phyloP scores from a whole-genome alignment of 1,140 invertebrate species.

The Rhizoglyphus robini region DNA sequence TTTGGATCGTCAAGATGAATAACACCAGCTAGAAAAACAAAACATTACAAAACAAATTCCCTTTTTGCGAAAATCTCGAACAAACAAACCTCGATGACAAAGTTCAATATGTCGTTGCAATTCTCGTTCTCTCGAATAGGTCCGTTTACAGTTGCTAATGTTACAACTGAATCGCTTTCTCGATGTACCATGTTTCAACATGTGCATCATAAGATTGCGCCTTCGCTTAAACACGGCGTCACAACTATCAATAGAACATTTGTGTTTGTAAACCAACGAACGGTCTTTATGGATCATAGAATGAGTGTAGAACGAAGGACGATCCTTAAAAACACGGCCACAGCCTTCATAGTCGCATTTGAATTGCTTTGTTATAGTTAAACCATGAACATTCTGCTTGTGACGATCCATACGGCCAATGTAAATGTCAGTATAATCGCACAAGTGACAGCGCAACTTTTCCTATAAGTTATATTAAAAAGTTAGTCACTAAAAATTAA shows the following conservation, averaged over 20 bases:
- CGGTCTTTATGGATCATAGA: constrained; percentile 12
- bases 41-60: neutral
- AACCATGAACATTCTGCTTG: neutral
- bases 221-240: constrained; percentile 1
- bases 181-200: neutral
- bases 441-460: neutral
- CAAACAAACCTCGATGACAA: neutral
- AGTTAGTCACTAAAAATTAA: neutral
- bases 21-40: neutral
- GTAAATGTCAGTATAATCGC: constrained; percentile 12
- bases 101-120: constrained; percentile 3
- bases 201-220: neutral
- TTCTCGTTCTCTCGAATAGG: constrained; percentile 7
- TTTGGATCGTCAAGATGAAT: neutral
- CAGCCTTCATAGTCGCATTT: constrained; percentile 14
- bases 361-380: neutral
- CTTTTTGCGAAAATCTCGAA: neutral
- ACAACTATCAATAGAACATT: neutral
- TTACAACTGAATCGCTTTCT: neutral
- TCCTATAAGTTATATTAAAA: constrained; percentile 4
- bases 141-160: neutral
- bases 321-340: constrained; percentile 14
- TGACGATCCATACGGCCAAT: constrained; percentile 9
- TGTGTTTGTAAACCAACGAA: constrained; percentile 9
- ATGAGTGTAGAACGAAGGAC: constrained; percentile 7